Evolutionary conservation across 2,797 vertebrate genomes (phyloP), one percentile per base, ranked within the genome.

Genomic region (Danio choprae): DNA sequence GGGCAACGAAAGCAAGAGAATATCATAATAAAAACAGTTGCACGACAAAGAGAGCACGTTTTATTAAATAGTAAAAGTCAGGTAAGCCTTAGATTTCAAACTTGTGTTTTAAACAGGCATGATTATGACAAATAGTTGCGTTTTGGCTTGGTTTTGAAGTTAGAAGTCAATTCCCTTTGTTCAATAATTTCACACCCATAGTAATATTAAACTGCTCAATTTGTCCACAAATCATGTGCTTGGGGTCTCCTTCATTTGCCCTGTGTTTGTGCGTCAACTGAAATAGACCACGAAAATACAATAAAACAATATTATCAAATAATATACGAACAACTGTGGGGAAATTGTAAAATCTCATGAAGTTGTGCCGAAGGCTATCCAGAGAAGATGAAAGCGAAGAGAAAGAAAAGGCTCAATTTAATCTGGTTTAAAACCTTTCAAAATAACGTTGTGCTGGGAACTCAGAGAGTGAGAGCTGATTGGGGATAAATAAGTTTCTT

Each of bases 351-450:
- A 94, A 94, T 91, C 94, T 95, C 93, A 93, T 95, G 94, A 96
- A 96, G 96, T 94, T 94, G 93, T 92, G 96, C 96, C 96, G 94
- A 92, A 94, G 96, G 96, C 96, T 90, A 96, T 93, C 91, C 91
- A 94, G 93, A 94, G 94, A 93, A 98, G 97, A 98, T 99, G 97
- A 99, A 98, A 98, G 97, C 96, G 95, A 95, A 95, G 94, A 95
- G 95, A 96, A 98, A 98, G 97, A 98, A 99, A 95, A 96, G 96
- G 95, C 96, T 97, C 95, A 93, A 96, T 97, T 98, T 99, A 99
- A 99, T 98, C 97, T 97, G 96, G 95, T 95, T 97, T 97, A 96
- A 98, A 97, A 94, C 94, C 96, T 96, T 97, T 96, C 95, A 95
- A 96, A 96, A 96, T 94, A 94, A 93, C 95, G 95, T 94, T 95